Evolutionary conservation across 2,888 invertebrate species (phyloP), one percentile per base, ranked within the genome.

Genomic region (Epinotia demarniana): DNA sequence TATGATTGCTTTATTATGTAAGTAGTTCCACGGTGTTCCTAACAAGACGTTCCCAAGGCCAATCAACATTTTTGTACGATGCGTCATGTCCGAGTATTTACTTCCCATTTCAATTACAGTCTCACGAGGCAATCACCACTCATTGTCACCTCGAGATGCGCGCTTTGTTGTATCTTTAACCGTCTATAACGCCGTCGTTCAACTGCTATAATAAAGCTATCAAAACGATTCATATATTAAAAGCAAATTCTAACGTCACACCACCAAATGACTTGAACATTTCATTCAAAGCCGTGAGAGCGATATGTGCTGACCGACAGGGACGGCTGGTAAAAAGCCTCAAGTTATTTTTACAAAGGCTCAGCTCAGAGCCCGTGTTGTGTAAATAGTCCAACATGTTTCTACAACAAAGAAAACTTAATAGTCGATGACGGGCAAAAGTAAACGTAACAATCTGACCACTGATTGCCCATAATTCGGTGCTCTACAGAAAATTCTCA

Each of bases 371-470:
- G 89, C 89, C 87, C 92, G 92, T 93, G 93, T 92, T 93, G 92
- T 92, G 92, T 94, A 94, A 93, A 94, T 93, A 94, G 93, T 93
- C 89, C 92, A 88, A 92, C 93, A 93, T 93, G 93, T 93, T 93
- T 90, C 91, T 89, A 87, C 89, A 92, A 94, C 93, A 94, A 94
- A 92, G 93, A 92, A 91, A 89, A 92, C 93, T 94, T 93, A 93
- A 93, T 93, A 93, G 88, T 90, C 92, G 93, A 93, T 93, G 93
- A 94, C 93, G 91, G 88, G 93, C 91, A 87, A 91, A 88, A 92
- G 91, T 91, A 90, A 90, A 91, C 88, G 88, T 86, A 92, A 94
- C 93, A 94, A 94, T 93, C 92, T 89, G 89, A 81, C 85, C 82
- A 88, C 88, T 93, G 93, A 93, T 93, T 93, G 92, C 91, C 92